Base-by-base conservation (phyloP, 2,113 vertebrate genomes). In the Gambusia affinis region DNA sequence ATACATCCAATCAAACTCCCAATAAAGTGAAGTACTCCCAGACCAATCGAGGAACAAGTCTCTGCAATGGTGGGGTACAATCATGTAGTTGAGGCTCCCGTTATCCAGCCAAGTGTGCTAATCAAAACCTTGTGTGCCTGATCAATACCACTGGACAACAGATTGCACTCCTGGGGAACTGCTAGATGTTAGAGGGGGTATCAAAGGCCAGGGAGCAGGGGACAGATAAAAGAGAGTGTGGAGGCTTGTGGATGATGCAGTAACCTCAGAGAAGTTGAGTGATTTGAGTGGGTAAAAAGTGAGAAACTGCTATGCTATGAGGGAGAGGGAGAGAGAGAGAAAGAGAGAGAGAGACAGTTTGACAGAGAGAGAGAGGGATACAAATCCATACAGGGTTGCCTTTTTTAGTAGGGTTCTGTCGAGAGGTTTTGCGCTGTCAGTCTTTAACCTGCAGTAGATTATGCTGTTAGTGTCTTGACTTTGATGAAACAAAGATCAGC, bases 141-240 rank as follows among this genome's bases (percentile, higher is more conserved):
- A 94, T 95, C 93, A 87, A 94, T 95, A 92, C 85, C 72, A 68
- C 84, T 76, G 84, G 89, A 93, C 92, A 92, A 84, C 91, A 92
- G 90, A 94, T 92, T 92, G 91, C 90, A 90, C 92, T 92, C 90
- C 79, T 64, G 89, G 87, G 92, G 79, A 82, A 80, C 78, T 64
- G 76, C 82, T 79, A 64, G 76, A 89, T 86, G 82, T 78, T 74
- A 64, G 60, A 83, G 75, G 89, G 86, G 86, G 82, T 87, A 89
- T 90, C 87, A 85, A 75, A 77, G 84, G 72, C 75, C 60, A 30
- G 64, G 75, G 70, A 78, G 77, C 77, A 63, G 62, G 76, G 73
- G 73, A 64, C 80, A 75, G 84, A 87, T 85, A 83, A 87, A 76
- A 86, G 65, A 72, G 64, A 70, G 79, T 15, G 78, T 28, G 67